phyloP scores from a whole-genome alignment of 2,888 invertebrate genomes.

The Campoletis raptor region DNA sequence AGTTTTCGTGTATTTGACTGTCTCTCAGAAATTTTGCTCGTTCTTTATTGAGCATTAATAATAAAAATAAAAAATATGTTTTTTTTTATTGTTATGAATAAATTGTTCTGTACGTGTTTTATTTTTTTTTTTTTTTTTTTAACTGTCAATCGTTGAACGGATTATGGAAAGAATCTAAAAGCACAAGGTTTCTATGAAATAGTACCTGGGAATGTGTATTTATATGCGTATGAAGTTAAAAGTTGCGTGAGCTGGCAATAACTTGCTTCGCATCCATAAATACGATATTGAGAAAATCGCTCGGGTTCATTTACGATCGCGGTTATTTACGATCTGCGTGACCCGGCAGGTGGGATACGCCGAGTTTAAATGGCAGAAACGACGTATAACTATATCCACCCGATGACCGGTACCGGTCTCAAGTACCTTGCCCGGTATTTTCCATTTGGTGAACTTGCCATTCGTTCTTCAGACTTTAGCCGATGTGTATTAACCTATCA shows the following conservation, averaged over 20 bases:
- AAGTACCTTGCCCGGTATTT: slow-evolving; percentile 28
- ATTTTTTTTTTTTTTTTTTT: neutral
- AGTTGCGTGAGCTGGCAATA: slow-evolving; percentile 56
- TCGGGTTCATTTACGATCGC: slow-evolving; percentile 73
- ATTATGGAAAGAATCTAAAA: neutral
- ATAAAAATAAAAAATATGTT: neutral
- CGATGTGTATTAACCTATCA: slow-evolving; percentile 31
- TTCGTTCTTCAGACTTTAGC: neutral
- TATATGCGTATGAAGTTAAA: slow-evolving; percentile 22
- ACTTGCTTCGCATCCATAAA: slow-evolving; percentile 41
- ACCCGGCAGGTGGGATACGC: slow-evolving; percentile 70
- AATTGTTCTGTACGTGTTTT: neutral
- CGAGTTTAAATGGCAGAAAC: slow-evolving; percentile 47
- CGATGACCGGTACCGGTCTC: slow-evolving; percentile 39
- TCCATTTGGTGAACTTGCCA: slow-evolving; percentile 36
- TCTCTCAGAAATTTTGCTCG: neutral
- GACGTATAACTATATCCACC: slow-evolving; percentile 26
- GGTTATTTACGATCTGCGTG: slow-evolving; percentile 73
- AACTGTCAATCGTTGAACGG: neutral
- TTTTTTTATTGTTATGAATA: neutral
- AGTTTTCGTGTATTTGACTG: neutral
- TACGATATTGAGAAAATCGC: slow-evolving; percentile 73
- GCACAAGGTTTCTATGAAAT: slow-evolving; percentile 9
- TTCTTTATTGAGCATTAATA: slow-evolving; percentile 5
- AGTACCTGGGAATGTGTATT: slow-evolving; percentile 38